These are phyloP conservation scores for Anas platyrhynchos DNA, from an alignment of 2,113 vertebrate genomes.

Conservation along the genomic window DNA sequence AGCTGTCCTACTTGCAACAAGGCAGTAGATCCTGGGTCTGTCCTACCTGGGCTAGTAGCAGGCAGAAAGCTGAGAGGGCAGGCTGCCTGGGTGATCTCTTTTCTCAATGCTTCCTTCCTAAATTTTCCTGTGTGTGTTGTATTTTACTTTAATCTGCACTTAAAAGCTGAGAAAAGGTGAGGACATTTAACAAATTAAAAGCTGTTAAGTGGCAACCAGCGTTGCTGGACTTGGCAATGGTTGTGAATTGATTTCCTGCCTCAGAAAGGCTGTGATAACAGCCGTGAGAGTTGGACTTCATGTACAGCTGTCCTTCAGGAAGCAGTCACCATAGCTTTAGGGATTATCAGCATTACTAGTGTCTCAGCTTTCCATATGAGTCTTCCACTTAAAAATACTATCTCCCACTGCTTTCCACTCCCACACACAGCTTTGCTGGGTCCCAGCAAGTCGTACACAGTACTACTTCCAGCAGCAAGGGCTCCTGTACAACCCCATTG, in stretches of 20 bases:
- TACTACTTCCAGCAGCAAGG: neutral
- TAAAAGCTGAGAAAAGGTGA: neutral
- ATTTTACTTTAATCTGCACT: neutral
- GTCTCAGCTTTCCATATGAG: neutral
- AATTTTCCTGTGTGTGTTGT: neutral
- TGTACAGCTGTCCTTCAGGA: neutral
- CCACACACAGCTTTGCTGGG: neutral
- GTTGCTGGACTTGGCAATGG: neutral
- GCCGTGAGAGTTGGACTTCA: neutral
- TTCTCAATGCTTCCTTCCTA: neutral
- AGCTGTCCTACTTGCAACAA: neutral
- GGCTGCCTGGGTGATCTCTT: too few species aligned
- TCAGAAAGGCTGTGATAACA: neutral
- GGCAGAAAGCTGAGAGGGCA: neutral
- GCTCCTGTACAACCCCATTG: neutral
- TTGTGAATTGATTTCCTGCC: neutral
- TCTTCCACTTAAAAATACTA: neutral
- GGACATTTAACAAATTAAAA: neutral
- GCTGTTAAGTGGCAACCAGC: neutral
- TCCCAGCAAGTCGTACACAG: fast-evolving
- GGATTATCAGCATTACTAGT: fast-evolving
- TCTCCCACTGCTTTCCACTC: fast-evolving
- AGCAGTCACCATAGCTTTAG: neutral
- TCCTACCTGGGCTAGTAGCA: neutral
- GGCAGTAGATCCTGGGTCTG: neutral